phyloP scores from a whole-genome alignment of 2,888 invertebrate genomes.

The Temnothorax ravouxi region DNA sequence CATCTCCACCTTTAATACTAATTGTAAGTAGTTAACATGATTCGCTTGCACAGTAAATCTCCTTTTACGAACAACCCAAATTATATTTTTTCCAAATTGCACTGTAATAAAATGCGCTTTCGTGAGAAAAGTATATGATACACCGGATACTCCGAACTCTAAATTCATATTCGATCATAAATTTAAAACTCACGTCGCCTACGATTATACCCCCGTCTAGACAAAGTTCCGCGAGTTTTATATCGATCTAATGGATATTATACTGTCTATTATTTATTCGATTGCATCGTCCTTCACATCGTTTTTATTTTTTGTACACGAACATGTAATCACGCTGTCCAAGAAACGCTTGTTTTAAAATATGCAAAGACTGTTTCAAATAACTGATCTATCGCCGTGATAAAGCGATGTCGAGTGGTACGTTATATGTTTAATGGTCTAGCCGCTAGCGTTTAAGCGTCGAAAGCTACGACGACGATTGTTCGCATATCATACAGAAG shows the following conservation, averaged over 20 bases:
- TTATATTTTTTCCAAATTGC: neutral
- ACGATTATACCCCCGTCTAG: conserved; percentile 12
- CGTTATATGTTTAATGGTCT: conserved; percentile 2
- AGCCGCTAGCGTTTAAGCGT: neutral
- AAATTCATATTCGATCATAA: neutral
- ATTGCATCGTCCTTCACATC: conserved; percentile 27
- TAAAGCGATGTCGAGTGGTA: neutral
- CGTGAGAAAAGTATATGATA: neutral
- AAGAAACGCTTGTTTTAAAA: conserved; percentile 23
- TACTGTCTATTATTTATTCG: conserved; percentile 31
- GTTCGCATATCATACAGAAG: neutral
- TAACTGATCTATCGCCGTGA: neutral
- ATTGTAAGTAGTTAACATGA: neutral
- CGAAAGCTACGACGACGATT: neutral
- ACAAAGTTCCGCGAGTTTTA: neutral
- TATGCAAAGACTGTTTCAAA: conserved; percentile 29
- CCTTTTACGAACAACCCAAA: neutral
- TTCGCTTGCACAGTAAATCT: neutral
- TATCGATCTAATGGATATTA: conserved; percentile 24
- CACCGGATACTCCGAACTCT: neutral
- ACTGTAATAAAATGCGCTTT: neutral
- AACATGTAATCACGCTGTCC: neutral
- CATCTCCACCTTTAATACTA: neutral
- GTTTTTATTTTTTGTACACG: neutral
- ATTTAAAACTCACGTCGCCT: neutral